Evolutionary conservation across 1,140 invertebrate genomes (phyloP).

Genomic region (Mamestra configurata): DNA sequence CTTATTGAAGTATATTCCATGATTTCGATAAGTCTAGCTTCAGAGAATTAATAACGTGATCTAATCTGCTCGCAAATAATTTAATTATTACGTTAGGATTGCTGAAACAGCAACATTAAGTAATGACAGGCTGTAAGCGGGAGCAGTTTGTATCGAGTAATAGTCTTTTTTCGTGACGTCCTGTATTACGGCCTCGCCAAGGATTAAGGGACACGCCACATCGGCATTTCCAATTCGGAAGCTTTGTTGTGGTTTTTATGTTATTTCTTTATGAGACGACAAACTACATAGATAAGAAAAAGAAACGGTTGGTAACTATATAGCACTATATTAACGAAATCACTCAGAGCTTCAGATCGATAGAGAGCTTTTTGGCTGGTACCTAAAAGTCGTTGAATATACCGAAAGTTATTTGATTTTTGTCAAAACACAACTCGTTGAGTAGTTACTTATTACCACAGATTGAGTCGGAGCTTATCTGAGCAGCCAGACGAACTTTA

Average conservation of each 20-base stretch:
- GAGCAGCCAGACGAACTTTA: no score
- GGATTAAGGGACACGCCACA: constrained; percentile 63
- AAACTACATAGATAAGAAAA: background rate
- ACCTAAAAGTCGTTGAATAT: no score
- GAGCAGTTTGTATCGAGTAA: constrained; percentile 48
- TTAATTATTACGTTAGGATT: constrained; percentile 47
- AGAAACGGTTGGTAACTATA: no score
- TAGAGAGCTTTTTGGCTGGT: no score
- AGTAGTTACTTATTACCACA: no score
- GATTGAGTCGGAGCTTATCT: no score
- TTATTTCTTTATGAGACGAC: constrained; percentile 19
- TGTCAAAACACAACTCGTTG: no score
- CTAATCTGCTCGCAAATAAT: constrained; percentile 6
- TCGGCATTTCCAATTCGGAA: constrained; percentile 58
- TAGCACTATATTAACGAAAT: background rate
- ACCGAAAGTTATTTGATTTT: no score
- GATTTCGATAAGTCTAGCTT: background rate
- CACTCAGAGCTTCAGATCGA: no score
- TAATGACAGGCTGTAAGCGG: constrained; percentile 61
- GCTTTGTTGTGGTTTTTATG: constrained; percentile 40
- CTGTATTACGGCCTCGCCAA: constrained; percentile 64
- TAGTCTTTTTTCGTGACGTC: constrained; percentile 73
- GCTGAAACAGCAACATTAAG: constrained; percentile 58
- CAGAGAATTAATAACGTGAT: background rate
- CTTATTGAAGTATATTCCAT: background rate